These are phyloP conservation scores for Takifugu flavidus DNA, from an alignment of 2,113 vertebrate species.

Conservation along the genomic window DNA sequence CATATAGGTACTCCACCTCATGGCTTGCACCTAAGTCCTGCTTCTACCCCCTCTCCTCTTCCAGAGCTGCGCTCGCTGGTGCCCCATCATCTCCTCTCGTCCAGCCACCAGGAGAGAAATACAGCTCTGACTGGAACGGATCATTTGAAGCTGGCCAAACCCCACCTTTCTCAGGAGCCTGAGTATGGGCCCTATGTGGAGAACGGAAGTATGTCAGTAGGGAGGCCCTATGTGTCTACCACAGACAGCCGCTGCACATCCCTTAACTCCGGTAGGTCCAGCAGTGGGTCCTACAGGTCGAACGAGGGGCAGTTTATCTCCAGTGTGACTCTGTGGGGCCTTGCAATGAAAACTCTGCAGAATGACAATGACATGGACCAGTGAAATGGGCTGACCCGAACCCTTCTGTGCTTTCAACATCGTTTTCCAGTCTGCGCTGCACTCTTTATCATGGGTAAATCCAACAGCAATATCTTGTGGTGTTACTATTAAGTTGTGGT, in stretches of 20 bases:
- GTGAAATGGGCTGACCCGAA: conserved; percentile 44
- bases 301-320: conserved; percentile 85
- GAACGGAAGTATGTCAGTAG: conserved; percentile 39
- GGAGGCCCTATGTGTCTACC: conserved; percentile 50
- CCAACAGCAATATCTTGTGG: too few relatives aligned
- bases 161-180: conserved; percentile 46
- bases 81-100: conserved; percentile 64
- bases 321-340: conserved; percentile 88
- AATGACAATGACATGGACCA: conserved; percentile 87
- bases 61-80: conserved; percentile 74
- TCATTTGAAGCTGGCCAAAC: conserved; percentile 70
- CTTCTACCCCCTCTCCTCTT: conserved; percentile 54
- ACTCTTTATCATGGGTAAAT: conserved; percentile 10
- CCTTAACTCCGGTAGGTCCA: conserved; percentile 59
- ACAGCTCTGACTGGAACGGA: conserved; percentile 34
- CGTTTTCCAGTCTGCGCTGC: conserved; percentile 8
- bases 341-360: conserved; percentile 92
- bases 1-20: conserved; percentile 45
- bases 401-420: too few relatives aligned
- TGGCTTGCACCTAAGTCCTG: conserved; percentile 60
- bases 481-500: too few relatives aligned
- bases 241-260: conserved; percentile 70
- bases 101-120: conserved; percentile 66
- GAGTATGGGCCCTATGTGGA: conserved; percentile 58
- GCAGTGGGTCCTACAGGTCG: conserved; percentile 61